A percentile compares a stretch with the other conserved stretches of the same genome.
These are phyloP conservation scores for Drosophila merina DNA, from an alignment of 2,888 invertebrate species.

Conservation along the genomic window DNA sequence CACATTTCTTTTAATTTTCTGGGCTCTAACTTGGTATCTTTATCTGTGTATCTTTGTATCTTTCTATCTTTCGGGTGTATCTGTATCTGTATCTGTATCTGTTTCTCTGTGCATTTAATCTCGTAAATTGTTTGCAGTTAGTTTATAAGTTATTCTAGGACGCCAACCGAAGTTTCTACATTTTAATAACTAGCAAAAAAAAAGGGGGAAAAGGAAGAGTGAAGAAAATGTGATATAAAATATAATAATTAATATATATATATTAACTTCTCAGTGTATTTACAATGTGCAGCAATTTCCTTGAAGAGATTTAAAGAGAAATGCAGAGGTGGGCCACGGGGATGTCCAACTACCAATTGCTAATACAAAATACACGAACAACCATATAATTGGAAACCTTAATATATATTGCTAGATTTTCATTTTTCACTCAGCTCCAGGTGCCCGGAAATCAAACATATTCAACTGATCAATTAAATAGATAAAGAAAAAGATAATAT, in stretches of 20 bases:
- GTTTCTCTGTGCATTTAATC: conserved; percentile 19
- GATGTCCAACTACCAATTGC: background rate
- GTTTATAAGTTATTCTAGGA: conserved; percentile 21
- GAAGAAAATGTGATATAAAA: conserved; percentile 9
- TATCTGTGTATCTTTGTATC: conserved; percentile 13
- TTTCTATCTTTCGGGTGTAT: background rate
- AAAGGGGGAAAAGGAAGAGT: background rate
- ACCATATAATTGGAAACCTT: background rate
- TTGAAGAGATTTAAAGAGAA: conserved; percentile 1
- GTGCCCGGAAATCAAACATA: background rate
- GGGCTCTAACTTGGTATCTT: conserved; percentile 6
- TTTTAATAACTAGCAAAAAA: conserved; percentile 35
- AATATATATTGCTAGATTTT: conserved; percentile 1
- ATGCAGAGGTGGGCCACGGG: background rate
- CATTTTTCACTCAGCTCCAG: background rate
- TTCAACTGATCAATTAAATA: conserved; percentile 5
- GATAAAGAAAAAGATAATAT: conserved; percentile 15
- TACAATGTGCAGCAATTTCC: conserved; percentile 20
- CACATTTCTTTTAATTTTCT: conserved; percentile 7
- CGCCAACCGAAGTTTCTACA: conserved; percentile 23
- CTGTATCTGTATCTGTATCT: conserved; percentile 2
- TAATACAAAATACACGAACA: background rate
- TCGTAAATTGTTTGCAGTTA: conserved; percentile 13
- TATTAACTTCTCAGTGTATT: conserved; percentile 29
- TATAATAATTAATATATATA: background rate